Evolutionary conservation across 2,888 invertebrate genomes (phyloP).

Genomic region (Fragum sueziense): DNA sequence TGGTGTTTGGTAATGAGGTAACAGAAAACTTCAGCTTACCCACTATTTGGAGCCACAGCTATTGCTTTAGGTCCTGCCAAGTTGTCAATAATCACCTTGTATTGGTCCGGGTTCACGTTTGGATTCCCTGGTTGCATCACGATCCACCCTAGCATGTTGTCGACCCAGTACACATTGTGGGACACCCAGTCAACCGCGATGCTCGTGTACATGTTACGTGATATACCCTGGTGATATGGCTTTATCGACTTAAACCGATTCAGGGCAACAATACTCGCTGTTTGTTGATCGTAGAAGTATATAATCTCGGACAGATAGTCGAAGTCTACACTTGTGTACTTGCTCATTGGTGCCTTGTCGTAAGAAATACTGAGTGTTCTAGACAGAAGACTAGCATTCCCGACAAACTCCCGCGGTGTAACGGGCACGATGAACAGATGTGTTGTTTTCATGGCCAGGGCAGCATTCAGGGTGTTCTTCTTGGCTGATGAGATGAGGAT

Average conservation of each 20-base stretch:
- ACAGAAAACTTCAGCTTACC: slow-evolving; percentile 34
- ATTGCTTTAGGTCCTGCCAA: slow-evolving; percentile 45
- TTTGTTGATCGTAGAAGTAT: slow-evolving; percentile 9
- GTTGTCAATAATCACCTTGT: slow-evolving; percentile 25
- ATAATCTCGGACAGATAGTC: slow-evolving; percentile 1
- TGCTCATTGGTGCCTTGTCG: background rate
- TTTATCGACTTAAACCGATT: background rate
- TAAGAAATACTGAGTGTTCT: background rate
- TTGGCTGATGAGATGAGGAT: slow-evolving; percentile 3
- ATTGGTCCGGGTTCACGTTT: slow-evolving; percentile 26
- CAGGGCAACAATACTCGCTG: background rate
- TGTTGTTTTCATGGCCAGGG: background rate
- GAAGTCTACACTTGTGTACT: background rate
- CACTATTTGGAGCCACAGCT: slow-evolving; percentile 51
- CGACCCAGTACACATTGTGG: slow-evolving; percentile 57
- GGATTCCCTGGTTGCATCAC: slow-evolving; percentile 47
- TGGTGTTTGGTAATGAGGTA: background rate
- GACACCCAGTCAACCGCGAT: slow-evolving; percentile 59
- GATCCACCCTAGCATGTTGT: slow-evolving; percentile 46
- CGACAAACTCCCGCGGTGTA: background rate
- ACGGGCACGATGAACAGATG: slow-evolving; percentile 8
- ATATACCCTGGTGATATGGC: background rate
- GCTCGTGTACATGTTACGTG: background rate
- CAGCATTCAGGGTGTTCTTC: background rate
- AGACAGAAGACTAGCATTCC: background rate